A percentile compares a stretch with the other conserved stretches of the same genome.
phyloP scores from a whole-genome alignment of 2,797 vertebrate species.

The Acanthurus lineatus region DNA sequence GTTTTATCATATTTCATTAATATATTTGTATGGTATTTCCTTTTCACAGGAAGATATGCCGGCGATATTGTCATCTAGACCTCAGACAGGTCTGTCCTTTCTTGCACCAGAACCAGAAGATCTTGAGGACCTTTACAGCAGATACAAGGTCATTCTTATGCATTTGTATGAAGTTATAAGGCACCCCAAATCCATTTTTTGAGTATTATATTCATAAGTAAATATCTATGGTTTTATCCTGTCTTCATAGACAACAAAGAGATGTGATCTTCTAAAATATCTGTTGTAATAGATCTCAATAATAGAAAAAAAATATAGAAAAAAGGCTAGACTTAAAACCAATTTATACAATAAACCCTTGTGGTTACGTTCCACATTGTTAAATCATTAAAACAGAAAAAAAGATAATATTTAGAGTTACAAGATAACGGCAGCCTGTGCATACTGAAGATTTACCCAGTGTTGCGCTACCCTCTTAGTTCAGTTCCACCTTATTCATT shows the following conservation, averaged over 20 bases:
- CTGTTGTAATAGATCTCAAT: background rate
- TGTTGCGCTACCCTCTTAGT: no score
- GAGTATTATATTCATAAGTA: no score
- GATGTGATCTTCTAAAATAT: background rate
- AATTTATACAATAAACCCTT: background rate
- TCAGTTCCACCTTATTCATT: no score
- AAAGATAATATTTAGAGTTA: no score
- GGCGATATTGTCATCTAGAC: constrained; percentile 87
- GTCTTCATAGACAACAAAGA: background rate
- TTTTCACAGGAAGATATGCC: constrained; percentile 89
- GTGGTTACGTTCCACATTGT: no score
- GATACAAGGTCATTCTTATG: constrained; percentile 89
- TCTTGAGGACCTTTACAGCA: constrained; percentile 93
- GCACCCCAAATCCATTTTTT: background rate
- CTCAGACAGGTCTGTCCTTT: constrained; percentile 92
- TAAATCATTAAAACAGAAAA: no score
- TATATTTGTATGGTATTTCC: constrained; percentile 6
- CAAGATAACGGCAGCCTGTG: no score
- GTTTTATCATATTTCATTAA: no score
- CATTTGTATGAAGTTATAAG: background rate
- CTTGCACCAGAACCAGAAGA: constrained; percentile 93
- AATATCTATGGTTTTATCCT: background rate
- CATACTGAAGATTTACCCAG: no score
- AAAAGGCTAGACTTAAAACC: background rate
- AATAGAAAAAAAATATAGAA: no score